phyloP scores from a whole-genome alignment of 2,797 vertebrate genomes.

The Crocidura indochinensis region DNA sequence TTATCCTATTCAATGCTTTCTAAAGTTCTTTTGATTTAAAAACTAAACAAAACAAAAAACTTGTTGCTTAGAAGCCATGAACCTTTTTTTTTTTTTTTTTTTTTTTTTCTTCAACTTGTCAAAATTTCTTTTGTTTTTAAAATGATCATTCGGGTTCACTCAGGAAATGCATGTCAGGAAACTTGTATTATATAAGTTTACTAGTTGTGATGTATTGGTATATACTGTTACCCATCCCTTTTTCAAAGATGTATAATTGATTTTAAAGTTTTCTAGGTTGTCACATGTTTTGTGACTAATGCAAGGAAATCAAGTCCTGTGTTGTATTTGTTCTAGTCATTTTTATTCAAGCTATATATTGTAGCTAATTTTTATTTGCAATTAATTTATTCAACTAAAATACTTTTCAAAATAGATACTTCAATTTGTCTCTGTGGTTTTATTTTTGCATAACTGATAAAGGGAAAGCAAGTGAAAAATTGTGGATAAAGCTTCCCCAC shows the following conservation, averaged over 20 bases:
- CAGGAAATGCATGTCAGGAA: conserved; percentile 92
- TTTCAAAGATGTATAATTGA: conserved; percentile 87
- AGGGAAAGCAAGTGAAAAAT: conserved; percentile 72
- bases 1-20: conserved; percentile 85
- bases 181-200: conserved; percentile 89
- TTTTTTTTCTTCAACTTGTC: conserved; percentile 89
- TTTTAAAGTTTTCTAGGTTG: conserved; percentile 88
- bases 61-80: conserved; percentile 87
- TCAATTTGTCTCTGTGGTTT: conserved; percentile 86
- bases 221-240: conserved; percentile 90
- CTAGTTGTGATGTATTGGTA: conserved; percentile 89
- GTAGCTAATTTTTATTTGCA: conserved; percentile 92
- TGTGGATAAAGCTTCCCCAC: neutral
- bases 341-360: conserved; percentile 89
- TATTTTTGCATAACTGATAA: conserved; percentile 63
- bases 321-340: conserved; percentile 90
- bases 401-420: conserved; percentile 89
- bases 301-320: conserved; percentile 88
- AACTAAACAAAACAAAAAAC: conserved; percentile 66
- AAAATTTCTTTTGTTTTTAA: conserved; percentile 87
- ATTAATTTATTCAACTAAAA: conserved; percentile 92
- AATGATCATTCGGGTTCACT: conserved; percentile 90
- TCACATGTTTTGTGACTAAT: conserved; percentile 88
- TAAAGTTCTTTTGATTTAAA: conserved; percentile 80
- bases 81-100: conserved; percentile 87